Conservation (phyloP, 1,140 invertebrate species). For the Tetragonula clypearis region DNA sequence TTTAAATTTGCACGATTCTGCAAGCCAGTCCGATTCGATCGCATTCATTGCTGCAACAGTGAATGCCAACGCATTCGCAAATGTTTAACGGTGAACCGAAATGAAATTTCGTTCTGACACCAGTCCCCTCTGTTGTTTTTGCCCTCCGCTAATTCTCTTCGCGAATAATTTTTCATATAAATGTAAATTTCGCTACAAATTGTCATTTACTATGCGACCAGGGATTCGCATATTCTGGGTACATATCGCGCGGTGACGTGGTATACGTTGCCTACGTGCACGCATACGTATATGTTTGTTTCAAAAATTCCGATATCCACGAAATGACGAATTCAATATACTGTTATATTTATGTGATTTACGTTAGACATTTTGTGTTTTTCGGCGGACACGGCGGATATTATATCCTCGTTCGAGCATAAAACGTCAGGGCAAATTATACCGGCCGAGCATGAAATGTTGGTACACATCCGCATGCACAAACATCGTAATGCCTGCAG, state of each 20-base stretch:
- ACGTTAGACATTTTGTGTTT: not conserved
- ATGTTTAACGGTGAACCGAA: not conserved
- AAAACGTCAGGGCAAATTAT: not conserved
- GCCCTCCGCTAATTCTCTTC: not conserved
- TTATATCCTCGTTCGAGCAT: not conserved
- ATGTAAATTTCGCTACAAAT: not conserved
- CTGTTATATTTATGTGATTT: not conserved
- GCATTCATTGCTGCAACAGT: not conserved
- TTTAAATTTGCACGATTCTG: too few species aligned
- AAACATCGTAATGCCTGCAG: not conserved
- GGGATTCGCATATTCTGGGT: not conserved
- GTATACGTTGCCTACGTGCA: not conserved
- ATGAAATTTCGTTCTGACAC: not conserved
- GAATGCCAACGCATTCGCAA: too few species aligned
- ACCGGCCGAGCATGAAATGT: not conserved
- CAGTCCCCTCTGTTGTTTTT: not conserved
- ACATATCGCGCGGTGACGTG: not conserved
- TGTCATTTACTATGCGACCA: not conserved
- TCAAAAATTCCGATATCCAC: not conserved
- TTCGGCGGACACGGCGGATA: not conserved
- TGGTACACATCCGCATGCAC: not conserved
- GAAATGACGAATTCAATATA: not conserved
- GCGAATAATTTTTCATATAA: not conserved
- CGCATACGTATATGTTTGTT: not conserved
- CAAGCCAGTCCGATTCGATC: too few species aligned